Evolutionary conservation across 2,888 invertebrate genomes (phyloP).

Genomic region (Agonopterix heracliana): DNA sequence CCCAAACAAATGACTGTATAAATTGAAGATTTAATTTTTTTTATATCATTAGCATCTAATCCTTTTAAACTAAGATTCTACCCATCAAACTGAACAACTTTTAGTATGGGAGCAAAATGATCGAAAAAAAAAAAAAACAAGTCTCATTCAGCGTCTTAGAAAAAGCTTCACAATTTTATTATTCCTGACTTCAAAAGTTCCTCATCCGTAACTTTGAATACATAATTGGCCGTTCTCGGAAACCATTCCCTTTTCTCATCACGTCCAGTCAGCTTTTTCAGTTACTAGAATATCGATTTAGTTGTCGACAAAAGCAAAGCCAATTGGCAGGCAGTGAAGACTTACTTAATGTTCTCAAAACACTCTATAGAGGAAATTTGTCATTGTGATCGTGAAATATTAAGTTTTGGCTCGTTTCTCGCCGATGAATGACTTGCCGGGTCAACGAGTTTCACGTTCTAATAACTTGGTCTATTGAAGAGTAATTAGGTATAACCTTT

Average conservation of each 20-base stretch:
- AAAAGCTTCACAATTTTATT: too few species aligned
- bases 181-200: too few species aligned
- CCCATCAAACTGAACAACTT: too few species aligned
- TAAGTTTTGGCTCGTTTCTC: background rate
- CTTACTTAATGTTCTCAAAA: background rate
- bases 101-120: too few species aligned
- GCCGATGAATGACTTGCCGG: background rate
- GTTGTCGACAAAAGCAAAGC: background rate
- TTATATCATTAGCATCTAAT: too few species aligned
- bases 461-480: background rate
- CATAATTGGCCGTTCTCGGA: too few species aligned
- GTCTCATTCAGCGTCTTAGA: too few species aligned
- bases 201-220: too few species aligned
- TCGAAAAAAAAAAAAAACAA: too few species aligned
- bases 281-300: background rate
- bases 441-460: background rate
- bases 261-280: background rate
- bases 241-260: background rate
- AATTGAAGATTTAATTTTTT: too few species aligned
- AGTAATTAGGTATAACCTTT: background rate
- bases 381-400: background rate
- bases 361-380: background rate
- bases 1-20: too few species aligned
- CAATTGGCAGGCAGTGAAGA: background rate
- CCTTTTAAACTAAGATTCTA: too few species aligned